Percentiles rank a stretch among this genome's conserved stretches.
These are phyloP conservation scores for Ptycholaimellus sp. DNA, from an alignment of 2,888 invertebrate species.

Conservation along the genomic window DNA sequence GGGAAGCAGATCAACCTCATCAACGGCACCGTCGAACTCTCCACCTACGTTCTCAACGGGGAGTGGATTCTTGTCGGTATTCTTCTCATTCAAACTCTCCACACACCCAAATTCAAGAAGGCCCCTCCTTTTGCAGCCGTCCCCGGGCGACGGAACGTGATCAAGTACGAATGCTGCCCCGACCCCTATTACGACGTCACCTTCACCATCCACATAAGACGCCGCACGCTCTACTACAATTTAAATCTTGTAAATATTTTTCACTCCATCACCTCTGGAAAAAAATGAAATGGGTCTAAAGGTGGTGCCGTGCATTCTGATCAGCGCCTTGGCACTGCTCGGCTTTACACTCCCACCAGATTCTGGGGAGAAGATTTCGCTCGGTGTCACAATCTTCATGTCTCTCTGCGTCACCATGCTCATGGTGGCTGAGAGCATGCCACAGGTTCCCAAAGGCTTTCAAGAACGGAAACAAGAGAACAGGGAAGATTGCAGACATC, in stretches of 20 bases:
- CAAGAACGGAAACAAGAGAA: no score
- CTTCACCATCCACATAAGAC: constrained; percentile 72
- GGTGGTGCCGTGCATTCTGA: constrained; percentile 89
- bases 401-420: constrained; percentile 91
- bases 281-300: no score
- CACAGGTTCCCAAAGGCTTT: no score
- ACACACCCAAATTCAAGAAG: no score
- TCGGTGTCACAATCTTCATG: constrained; percentile 39
- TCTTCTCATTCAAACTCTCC: no score
- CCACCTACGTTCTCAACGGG: constrained; percentile 89
- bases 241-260: no score
- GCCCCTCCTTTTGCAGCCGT: no score
- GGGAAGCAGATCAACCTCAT: constrained; percentile 63
- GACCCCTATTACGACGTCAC: constrained; percentile 49
- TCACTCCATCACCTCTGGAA: no score
- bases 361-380: constrained; percentile 87
- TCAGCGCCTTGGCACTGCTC: constrained; percentile 87
- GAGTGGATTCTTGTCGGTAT: constrained; percentile 98
- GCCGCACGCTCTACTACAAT: constrained; percentile 89
- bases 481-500: no score
- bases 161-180: no score
- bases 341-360: constrained; percentile 92
- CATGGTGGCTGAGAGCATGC: constrained; percentile 89
- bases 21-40: constrained; percentile 77
- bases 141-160: no score